phyloP scores from a whole-genome alignment of 2,888 invertebrate genomes.

The Agriopis leucophaearia region DNA sequence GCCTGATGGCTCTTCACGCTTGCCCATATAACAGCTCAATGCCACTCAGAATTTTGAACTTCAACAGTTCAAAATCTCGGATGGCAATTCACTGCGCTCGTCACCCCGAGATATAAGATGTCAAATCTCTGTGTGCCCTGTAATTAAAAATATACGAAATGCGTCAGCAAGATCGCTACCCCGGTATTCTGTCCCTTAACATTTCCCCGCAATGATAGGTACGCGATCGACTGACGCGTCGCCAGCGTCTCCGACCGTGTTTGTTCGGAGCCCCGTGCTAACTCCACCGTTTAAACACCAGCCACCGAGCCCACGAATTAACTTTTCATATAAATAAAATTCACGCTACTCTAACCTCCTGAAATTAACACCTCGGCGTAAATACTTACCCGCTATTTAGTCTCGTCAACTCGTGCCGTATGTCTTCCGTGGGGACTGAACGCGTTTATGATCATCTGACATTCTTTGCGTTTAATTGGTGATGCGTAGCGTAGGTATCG shows the following conservation, averaged over 20 bases:
- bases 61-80: too few species aligned
- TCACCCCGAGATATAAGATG: too few species aligned
- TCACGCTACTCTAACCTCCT: slow-evolving; percentile 86
- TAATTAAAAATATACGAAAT: too few species aligned
- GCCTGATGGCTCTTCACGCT: too few species aligned
- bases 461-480: slow-evolving; percentile 58
- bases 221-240: slow-evolving; percentile 8
- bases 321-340: slow-evolving; percentile 87
- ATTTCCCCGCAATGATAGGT: slow-evolving; percentile 5
- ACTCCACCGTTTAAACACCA: slow-evolving; percentile 83
- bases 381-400: slow-evolving; percentile 73
- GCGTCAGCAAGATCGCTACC: too few species aligned
- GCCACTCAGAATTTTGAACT: too few species aligned
- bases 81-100: too few species aligned
- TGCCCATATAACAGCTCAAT: too few species aligned
- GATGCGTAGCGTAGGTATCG: slow-evolving; percentile 39
- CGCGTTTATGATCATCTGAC: slow-evolving; percentile 60
- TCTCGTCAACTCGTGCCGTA: slow-evolving; percentile 76
- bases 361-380: slow-evolving; percentile 86
- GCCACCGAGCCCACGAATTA: slow-evolving; percentile 83
- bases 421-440: slow-evolving; percentile 58
- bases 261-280: slow-evolving; percentile 83
- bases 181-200: background rate
- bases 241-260: slow-evolving; percentile 57
- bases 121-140: too few species aligned